Base-by-base conservation (phyloP, 2,113 vertebrate genomes). In the Plecturocebus donacophilus region DNA sequence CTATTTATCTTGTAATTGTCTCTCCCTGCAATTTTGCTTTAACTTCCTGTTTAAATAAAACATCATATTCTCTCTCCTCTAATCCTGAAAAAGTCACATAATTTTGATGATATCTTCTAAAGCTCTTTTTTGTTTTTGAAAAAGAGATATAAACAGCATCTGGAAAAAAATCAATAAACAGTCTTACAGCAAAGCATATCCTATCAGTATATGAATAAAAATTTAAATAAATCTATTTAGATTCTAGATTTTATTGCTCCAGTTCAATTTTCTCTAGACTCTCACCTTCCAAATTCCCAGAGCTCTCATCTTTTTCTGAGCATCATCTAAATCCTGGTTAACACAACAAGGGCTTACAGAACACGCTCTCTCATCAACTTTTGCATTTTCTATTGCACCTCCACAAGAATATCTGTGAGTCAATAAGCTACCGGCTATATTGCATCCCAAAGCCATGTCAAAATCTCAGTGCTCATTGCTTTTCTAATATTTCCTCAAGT, bases 391-490 rank as follows among this genome's bases (percentile, higher is more conserved):
- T 73, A 12, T 40, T 64, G 23, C 17, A 52, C 40, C 0, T 0
- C 35, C 9, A 13, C 14, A 81, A 14, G 0, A 64, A n/a, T 32
- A 12, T 35, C 6, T 87, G 27, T 13, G n/a, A 1, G 25, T 49
- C 13, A 42, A 8, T 77, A 25, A 85, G 17, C 10, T 56, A 35
- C 4, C 23, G 30, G 3, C 6, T 12, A 5, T 4, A 66, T 8
- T 14, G 6, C 32, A 42, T 38, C 35, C n/a, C 76, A 84, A 85
- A 5, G 2, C 5, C 5, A 4, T 3, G 1, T 30, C 45, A n/a
- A 47, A 64, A 54, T 35, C 8, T 23, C 23, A 10, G 0, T 4
- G 8, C 30, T 80, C 1, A 2, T 38, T 64, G 2, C 2, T 75
- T 92, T 66, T 12, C 40, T 68, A 35, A 16, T 25, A 58, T 45